Conservation (phyloP, 1,140 invertebrate species). For the Drosophila equinoxialis region DNA sequence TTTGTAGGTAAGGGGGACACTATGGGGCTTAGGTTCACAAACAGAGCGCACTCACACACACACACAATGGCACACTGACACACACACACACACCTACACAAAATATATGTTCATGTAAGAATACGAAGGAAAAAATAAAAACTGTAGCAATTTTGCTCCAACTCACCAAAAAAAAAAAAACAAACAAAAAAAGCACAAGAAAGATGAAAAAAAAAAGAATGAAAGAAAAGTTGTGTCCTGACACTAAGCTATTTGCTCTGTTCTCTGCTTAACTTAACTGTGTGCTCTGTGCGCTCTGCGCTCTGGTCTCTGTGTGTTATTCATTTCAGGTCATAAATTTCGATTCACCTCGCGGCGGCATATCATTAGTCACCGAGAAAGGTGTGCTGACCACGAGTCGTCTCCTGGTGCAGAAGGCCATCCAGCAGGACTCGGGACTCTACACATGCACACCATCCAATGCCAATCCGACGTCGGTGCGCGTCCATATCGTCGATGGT, state of each 20-base stretch:
- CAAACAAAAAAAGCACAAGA: not conserved
- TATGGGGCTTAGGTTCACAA: not conserved
- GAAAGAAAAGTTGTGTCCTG: conserved; percentile 37
- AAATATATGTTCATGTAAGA: not conserved
- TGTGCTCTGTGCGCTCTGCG: not conserved
- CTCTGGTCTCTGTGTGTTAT: conserved; percentile 40
- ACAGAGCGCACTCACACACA: not conserved
- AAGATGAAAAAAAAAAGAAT: conserved; percentile 16
- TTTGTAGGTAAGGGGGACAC: conserved; percentile 15
- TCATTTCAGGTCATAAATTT: conserved; percentile 88
- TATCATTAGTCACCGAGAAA: conserved; percentile 91
- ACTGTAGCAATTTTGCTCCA: conserved; percentile 27
- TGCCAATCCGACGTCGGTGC: conserved; percentile 88
- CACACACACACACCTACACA: conserved; percentile 1
- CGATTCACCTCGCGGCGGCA: conserved; percentile 90
- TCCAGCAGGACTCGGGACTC: conserved; percentile 88
- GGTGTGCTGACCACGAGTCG: conserved; percentile 90
- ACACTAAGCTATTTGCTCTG: conserved; percentile 53
- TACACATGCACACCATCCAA: conserved; percentile 92
- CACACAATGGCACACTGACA: not conserved
- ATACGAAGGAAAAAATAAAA: not conserved
- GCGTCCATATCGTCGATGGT: conserved; percentile 93
- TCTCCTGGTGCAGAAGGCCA: conserved; percentile 91
- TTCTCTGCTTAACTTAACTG: conserved; percentile 11
- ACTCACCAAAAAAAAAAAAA: not conserved